Evolutionary conservation across 2,888 invertebrate genomes (phyloP), one percentile per base, ranked within the genome.

Genomic region (Subacronicta megacephala): DNA sequence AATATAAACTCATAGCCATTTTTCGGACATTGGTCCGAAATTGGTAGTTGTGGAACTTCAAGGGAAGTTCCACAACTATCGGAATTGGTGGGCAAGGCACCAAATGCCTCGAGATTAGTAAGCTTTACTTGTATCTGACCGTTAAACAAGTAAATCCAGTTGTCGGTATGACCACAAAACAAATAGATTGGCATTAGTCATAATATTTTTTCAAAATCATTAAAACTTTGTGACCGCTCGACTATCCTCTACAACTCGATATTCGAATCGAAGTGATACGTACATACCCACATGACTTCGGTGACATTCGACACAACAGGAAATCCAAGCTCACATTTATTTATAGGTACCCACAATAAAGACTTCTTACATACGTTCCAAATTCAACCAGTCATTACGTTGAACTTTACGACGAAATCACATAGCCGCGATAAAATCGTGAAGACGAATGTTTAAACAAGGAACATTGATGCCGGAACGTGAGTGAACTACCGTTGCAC

Each of bases 211-310:
- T n/a, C n/a, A n/a, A n/a, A n/a, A n/a, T n/a, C n/a, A n/a, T n/a
- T n/a, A n/a, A n/a, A n/a, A n/a, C n/a, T n/a, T n/a, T n/a, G n/a
- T n/a, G n/a, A n/a, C n/a, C n/a, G n/a, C n/a, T n/a, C 26, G 10
- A 1, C 3, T 26, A 26, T 26, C 9, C 6, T 5, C n/a, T 31
- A 31, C n/a, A 31, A 31, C 2, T 23, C 23, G 9, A 7, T 23
- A 23, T 23, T 7, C 29, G 12, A 41, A 45, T 38, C 4, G 13
- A 12, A 42, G 45, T 42, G 56, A 60, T 70, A 72, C 75, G 50
- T 72, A 74, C 72, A 63, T 67, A 68, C 44, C 56, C 64, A 61
- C 53, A 43, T 16, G 46, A 44, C 17, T 53, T 37, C 58, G 35
- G 42, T 10, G 54, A 49, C 44, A 52, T 71, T 35, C 15, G 51